phyloP scores from a whole-genome alignment of 1,140 invertebrate species.

The Pachyrhynchus sulphureomaculatus region DNA sequence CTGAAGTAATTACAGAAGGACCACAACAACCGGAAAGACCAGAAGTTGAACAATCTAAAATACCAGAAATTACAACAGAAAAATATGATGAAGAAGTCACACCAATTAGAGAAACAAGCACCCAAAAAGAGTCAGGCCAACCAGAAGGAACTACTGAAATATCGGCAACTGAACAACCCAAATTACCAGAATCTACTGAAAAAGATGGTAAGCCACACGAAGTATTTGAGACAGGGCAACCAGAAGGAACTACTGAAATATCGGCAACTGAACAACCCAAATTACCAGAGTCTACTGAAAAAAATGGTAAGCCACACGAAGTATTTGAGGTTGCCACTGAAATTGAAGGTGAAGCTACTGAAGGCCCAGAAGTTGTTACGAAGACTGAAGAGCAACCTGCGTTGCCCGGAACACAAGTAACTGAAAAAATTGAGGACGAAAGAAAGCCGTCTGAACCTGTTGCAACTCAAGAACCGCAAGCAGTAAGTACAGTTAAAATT shows the following conservation, averaged over 20 bases:
- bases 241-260: neutral
- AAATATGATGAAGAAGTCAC: constrained; percentile 12
- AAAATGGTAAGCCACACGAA: neutral
- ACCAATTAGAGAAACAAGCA: too few species aligned
- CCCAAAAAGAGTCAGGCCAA: too few species aligned
- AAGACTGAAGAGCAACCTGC: constrained; percentile 1
- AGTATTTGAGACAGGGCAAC: neutral
- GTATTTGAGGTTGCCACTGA: neutral
- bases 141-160: constrained; percentile 26
- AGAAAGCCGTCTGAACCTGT: constrained; percentile 6
- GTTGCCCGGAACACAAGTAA: constrained; percentile 19
- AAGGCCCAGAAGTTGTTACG: constrained; percentile 15
- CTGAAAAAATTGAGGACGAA: constrained; percentile 21
- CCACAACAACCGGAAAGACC: constrained; percentile 11
- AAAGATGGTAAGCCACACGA: neutral
- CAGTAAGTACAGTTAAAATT: neutral
- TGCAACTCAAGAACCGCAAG: neutral
- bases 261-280: constrained; percentile 1
- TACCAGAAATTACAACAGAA: neutral
- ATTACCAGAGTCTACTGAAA: constrained; percentile 4
- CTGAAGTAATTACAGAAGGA: too few species aligned
- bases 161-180: constrained; percentile 10
- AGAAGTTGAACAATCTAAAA: constrained; percentile 32
- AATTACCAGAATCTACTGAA: constrained; percentile 10
- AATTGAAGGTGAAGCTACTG: constrained; percentile 14